Evolutionary conservation across 2,888 invertebrate species (phyloP).

Genomic region (Pseudoips prasinana): DNA sequence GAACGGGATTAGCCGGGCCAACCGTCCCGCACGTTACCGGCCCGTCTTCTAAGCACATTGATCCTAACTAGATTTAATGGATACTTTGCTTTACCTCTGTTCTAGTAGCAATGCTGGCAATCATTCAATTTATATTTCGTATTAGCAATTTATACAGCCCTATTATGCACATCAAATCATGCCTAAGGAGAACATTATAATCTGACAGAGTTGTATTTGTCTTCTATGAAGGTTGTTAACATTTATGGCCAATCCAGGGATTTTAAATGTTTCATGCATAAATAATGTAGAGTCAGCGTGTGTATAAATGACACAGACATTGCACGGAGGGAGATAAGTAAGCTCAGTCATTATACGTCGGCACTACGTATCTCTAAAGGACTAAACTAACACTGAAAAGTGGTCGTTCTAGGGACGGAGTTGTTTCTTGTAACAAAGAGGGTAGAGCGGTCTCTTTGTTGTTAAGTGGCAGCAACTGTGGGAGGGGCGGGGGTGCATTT

Average conservation of each 20-base stretch:
- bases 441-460: constrained; percentile 78
- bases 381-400: constrained; percentile 62
- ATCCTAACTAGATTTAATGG: constrained; percentile 40
- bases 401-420: constrained; percentile 61
- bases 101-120: constrained; percentile 11
- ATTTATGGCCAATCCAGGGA: too few relatives aligned
- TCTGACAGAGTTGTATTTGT: too few relatives aligned
- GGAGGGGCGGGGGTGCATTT: constrained; percentile 62
- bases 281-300: too few relatives aligned
- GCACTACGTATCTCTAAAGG: constrained; percentile 52
- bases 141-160: too few relatives aligned
- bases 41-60: constrained; percentile 35
- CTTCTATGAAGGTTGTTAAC: too few relatives aligned
- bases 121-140: neutral
- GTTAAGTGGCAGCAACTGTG: constrained; percentile 68
- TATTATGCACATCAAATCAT: too few relatives aligned
- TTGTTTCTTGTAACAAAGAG: constrained; percentile 79
- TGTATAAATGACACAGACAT: too few relatives aligned
- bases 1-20: constrained; percentile 63
- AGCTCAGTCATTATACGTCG: constrained; percentile 37
- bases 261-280: too few relatives aligned
- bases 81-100: constrained; percentile 11
- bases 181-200: too few relatives aligned
- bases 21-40: constrained; percentile 41
- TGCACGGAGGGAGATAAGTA: constrained; percentile 35